phyloP scores from a whole-genome alignment of 2,113 vertebrate species.

The Pitta sordida region DNA sequence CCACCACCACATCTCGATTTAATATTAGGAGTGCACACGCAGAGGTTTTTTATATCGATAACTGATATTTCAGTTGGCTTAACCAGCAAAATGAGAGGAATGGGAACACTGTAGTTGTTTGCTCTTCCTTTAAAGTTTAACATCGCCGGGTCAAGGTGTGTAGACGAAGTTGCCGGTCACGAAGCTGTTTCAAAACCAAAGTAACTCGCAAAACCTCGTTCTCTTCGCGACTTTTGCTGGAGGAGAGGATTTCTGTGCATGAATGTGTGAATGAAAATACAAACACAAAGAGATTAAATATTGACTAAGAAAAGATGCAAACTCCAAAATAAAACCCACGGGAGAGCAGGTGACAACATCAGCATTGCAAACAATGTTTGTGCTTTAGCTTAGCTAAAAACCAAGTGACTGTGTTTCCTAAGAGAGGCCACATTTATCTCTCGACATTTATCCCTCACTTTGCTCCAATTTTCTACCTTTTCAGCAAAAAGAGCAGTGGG shows the following conservation, averaged over 20 bases:
- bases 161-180: not conserved
- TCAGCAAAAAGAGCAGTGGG: not conserved
- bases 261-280: rapidly evolving
- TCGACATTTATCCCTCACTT: not conserved
- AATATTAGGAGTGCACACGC: not conserved
- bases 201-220: not conserved
- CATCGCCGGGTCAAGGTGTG: not conserved
- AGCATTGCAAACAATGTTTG: not conserved
- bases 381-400: not conserved
- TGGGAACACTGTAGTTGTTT: not conserved
- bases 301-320: not conserved
- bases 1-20: not conserved
- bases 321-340: not conserved
- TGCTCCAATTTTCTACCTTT: not conserved
- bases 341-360: not conserved
- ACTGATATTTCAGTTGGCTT: not conserved
- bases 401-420: not conserved
- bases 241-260: not conserved
- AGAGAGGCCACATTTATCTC: not conserved
- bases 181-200: not conserved
- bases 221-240: not conserved
- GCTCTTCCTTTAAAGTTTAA: constrained; percentile 31
- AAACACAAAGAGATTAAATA: not conserved
- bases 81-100: not conserved
- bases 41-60: not conserved